Evolutionary conservation across 2,797 vertebrate genomes (phyloP), one percentile per base, ranked within the genome.

Genomic region (Cryptoprocta ferox): DNA sequence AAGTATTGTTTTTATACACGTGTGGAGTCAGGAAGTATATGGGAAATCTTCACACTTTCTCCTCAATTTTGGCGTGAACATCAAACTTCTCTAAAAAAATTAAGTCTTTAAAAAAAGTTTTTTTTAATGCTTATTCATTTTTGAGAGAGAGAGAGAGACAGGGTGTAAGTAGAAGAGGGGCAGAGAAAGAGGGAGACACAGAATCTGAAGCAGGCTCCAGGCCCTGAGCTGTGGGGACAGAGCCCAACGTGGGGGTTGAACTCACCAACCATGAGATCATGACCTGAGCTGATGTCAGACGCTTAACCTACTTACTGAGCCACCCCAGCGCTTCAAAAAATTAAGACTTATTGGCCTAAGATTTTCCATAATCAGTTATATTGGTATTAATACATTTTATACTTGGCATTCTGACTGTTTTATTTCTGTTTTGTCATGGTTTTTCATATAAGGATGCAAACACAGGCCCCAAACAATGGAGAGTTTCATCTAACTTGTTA

Each of bases 391-490:
- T 53, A 35, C 13, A 19, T 56, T 93, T 79, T 83, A 28, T 39
- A 65, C 11, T 89, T 75, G 37, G 35, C 0, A 35, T n/a, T 53
- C 28, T 70, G 12, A 2, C 8, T n/a, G 5, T 39, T 35, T 48
- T 0, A 28, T 21, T 87, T 30, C 5, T 4, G 0, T 63, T 59
- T 32, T 53, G 35, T 56, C 1, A 9, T 30, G 2, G 0, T 14
- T 70, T 90, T 53, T 19, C 26, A 66, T 3, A 30, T 26, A 59
- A 75, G 83, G 65, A 16, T 42, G 26, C 86, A 83, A 65, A 19
- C 45, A n/a, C 18, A 85, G 82, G 16, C 26, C 24, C 37, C 39
- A 50, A 5, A 37, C 24, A 19, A 32, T 2, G 30, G 39, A 91
- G n/a, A n/a, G 4, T 37, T 82, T 89, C 30, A 16, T 59, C 32